Base-by-base conservation (phyloP, 2,888 invertebrate genomes). In the Auanema sp. region DNA sequence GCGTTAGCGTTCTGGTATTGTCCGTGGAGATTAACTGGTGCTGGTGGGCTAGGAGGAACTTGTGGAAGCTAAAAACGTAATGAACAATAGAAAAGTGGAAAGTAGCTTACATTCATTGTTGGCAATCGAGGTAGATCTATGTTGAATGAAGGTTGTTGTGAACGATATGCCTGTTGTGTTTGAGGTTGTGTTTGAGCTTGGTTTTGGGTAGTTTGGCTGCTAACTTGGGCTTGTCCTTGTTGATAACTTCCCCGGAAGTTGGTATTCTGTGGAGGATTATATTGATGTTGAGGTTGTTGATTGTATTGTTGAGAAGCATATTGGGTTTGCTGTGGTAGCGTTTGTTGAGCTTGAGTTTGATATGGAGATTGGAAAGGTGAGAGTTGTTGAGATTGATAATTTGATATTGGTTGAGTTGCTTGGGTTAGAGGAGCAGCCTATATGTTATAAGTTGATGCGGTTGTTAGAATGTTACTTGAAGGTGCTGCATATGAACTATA, bases 121-220 rank as follows among this genome's bases (percentile, higher is more conserved):
- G 33, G 33, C 33, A 33, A 33, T 3, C 33, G 33, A 5, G 18
- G 49, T 5, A 47, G 21, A 5, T 47, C 25, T 44, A 25, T 16
- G 16, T 41, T 5, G 18, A 53, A 21, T 25, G 58, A 23, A 57
- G n/a, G 4, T 16, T 16, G 18, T 41, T 24, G 16, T 52, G 52
- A 11, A 40, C 50, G 58, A 24, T 66, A 53, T 10, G 51, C 42
- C 49, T 65, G 55, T n/a, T 64, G 41, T 25, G 66, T 66, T 42
- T 61, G 64, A 43, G 41, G 62, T n/a, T n/a, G n/a, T 40, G 24
- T 44, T 53, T 42, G 54, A 44, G 24, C 40, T 12, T 63, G 55
- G 23, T 23, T n/a, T 8, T 24, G 12, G 18, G 33, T 14, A 4
- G 49, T 54, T 58, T n/a, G 23, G 58, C 57, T 59, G 58, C 58